Conservation (phyloP, 2,797 vertebrate species). For the Nothura maculosa region DNA sequence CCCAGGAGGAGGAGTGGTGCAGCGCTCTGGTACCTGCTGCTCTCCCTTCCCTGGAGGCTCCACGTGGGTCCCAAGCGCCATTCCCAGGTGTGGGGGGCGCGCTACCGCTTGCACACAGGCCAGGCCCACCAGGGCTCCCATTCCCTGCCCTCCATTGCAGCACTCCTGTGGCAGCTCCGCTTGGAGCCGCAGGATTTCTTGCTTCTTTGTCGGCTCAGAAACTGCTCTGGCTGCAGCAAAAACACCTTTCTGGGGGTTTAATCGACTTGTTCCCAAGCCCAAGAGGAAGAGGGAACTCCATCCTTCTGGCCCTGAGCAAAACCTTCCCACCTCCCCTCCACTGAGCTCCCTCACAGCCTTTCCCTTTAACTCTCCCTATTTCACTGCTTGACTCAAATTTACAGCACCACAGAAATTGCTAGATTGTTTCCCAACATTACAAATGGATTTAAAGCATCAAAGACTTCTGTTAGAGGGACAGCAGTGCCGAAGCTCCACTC, state of each 20-base stretch:
- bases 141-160: constrained; percentile 10
- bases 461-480: neutral
- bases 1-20: neutral
- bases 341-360: neutral
- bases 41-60: neutral
- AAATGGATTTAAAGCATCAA: neutral
- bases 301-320: neutral
- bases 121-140: neutral
- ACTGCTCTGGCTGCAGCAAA: neutral
- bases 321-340: neutral
- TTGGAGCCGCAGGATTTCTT: constrained; percentile 30
- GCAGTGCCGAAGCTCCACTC: fast-evolving
- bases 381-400: neutral
- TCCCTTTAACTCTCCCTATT: neutral
- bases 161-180: neutral
- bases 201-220: neutral
- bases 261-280: neutral
- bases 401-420: neutral
- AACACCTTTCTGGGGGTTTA: neutral
- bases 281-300: neutral
- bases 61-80: neutral
- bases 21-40: neutral
- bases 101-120: neutral
- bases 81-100: neutral
- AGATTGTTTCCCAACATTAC: neutral